These are phyloP conservation scores for Dromas ardeola DNA, from an alignment of 2,113 vertebrate species.

Conservation along the genomic window DNA sequence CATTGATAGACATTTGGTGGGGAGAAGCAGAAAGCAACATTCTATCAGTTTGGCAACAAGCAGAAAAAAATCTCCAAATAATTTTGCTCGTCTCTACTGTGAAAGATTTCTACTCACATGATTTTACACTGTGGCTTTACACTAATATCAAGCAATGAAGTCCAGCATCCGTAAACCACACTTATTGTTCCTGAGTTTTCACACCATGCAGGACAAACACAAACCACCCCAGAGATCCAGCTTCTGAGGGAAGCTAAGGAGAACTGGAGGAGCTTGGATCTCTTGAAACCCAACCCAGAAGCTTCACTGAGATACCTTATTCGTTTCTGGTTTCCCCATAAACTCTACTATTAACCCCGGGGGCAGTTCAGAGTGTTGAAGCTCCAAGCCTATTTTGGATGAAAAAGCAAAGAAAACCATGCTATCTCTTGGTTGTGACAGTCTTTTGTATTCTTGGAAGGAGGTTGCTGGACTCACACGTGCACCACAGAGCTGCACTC, in stretches of 20 bases:
- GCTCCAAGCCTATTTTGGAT: background rate
- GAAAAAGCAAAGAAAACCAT: background rate
- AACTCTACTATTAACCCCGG: fast-evolving
- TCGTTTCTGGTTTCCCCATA: background rate
- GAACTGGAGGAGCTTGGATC: background rate
- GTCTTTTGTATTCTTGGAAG: background rate
- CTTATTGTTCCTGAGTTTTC: background rate
- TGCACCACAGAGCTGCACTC: background rate
- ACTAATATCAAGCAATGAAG: background rate
- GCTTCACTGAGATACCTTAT: background rate
- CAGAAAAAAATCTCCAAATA: background rate
- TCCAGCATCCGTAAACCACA: background rate
- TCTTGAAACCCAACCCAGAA: background rate
- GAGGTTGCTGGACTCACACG: background rate
- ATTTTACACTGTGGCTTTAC: background rate
- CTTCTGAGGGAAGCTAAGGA: background rate
- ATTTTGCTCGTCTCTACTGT: background rate
- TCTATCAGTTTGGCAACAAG: background rate
- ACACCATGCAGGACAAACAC: background rate
- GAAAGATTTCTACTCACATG: background rate
- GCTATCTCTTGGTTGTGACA: background rate
- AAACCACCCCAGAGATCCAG: background rate
- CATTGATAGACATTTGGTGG: background rate
- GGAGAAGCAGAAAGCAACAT: background rate
- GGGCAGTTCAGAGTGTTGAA: background rate